Base-by-base conservation (phyloP, 2,888 invertebrate genomes). In the Pollenia griseotomentosa region DNA sequence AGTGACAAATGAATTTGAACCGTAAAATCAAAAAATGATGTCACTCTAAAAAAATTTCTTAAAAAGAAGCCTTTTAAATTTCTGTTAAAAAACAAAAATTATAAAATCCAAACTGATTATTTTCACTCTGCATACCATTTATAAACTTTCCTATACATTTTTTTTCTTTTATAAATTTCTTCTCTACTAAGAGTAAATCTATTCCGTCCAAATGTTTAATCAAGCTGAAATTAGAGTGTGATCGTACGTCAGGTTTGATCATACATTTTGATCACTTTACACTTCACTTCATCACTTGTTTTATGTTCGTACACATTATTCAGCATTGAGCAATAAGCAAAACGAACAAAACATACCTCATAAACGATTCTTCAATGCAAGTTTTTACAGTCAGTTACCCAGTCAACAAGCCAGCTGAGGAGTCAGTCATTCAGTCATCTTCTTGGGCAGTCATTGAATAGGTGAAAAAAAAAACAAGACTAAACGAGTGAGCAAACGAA, bases 191-290 rank as follows among this genome's bases (percentile, higher is more conserved):
- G 2, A 23, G 23, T 23, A 23, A 40, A 53, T 42, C 48, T 59
- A 9, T 79, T 19, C 3, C 11, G 19, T 23, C n/a, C 65, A 68
- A 79, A 87, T 88, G 84, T 87, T 83, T 84, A 89, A 85, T 88
- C 86, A 86, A 85, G 83, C 79, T 86, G 71, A 57, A 88, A 88
- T 85, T 82, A 68, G 90, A 88, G 88, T 88, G 88, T 87, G 88
- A 88, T 87, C 85, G 88, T 83, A 85, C 87, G 83, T 88, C 88
- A 88, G 70, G 73, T 80, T 80, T 82, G 73, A 83, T 88, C 70
- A 83, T 77, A 74, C 51, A 74, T 59, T 70, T 74, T 79, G 79
- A 83, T 80, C 86, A 81, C 86, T 86, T 81, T 78, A 88, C 85
- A 86, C 85, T 79, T 85, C 80, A 86, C 73, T 84, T 82, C 73